Conservation (phyloP, 2,797 vertebrate species). For the Myotis planiceps region DNA sequence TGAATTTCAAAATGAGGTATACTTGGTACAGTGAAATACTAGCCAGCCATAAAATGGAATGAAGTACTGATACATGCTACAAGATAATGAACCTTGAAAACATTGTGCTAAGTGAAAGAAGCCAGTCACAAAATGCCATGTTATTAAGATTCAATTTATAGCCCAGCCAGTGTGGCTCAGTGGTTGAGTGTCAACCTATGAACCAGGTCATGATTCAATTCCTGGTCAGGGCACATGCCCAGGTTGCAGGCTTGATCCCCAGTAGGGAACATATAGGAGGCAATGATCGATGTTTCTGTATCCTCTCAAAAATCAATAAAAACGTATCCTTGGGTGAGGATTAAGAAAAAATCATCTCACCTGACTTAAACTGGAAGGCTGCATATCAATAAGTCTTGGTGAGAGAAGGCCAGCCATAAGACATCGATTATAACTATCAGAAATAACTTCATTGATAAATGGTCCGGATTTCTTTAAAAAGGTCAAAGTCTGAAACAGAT, state of each 20-base stretch:
- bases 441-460: conserved; percentile 92
- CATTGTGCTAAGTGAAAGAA: neutral
- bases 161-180: neutral
- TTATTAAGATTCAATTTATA: neutral
- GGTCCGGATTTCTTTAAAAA: conserved; percentile 94
- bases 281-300: neutral
- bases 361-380: conserved; percentile 91
- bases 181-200: neutral
- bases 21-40: neutral
- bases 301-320: neutral
- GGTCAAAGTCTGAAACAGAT: conserved; percentile 91
- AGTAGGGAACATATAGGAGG: neutral
- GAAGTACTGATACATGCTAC: neutral
- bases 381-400: conserved; percentile 91
- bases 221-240: neutral
- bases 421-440: conserved; percentile 93
- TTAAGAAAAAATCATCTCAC: conserved; percentile 78
- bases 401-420: conserved; percentile 96
- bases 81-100: neutral
- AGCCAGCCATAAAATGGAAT: neutral
- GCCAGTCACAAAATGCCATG: neutral
- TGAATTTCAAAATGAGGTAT: neutral
- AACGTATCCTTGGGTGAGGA: neutral
- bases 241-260: neutral
- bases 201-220: neutral